phyloP scores from a whole-genome alignment of 2,113 vertebrate species.

The Urocitellus parryii region DNA sequence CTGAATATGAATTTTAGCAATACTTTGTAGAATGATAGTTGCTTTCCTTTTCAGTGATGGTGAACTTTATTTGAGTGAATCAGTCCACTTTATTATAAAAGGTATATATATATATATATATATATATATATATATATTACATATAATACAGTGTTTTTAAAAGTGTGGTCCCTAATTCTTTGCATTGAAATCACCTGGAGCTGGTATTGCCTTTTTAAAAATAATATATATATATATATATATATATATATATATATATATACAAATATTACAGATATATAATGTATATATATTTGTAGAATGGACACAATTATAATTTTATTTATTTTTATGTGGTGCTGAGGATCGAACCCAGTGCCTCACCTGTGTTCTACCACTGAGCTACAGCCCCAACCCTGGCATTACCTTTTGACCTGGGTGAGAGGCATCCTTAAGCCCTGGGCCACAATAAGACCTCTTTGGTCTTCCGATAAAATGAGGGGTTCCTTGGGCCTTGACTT shows the following conservation, averaged over 20 bases:
- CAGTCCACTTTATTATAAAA: neutral
- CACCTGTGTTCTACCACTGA: too few species aligned
- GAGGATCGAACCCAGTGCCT: too few species aligned
- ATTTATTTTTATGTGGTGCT: too few species aligned
- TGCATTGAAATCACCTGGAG: neutral
- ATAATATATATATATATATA: too few species aligned
- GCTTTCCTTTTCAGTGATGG: neutral
- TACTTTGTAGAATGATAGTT: neutral
- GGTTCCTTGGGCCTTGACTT: neutral
- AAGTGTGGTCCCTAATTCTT: neutral
- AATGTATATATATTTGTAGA: too few species aligned
- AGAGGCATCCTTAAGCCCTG: neutral
- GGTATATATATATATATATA: too few species aligned
- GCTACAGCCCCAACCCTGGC: neutral
- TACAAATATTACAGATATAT: too few species aligned
- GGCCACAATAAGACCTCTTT: neutral
- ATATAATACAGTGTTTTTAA: neutral
- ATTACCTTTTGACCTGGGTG: neutral
- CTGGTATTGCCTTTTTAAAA: neutral
- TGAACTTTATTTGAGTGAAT: neutral
- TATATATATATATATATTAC: neutral
- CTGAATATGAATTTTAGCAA: conserved; percentile 12
- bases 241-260: too few species aligned
- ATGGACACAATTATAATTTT: too few species aligned
- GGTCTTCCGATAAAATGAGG: neutral